Conservation (phyloP, 2,797 vertebrate genomes). For the Scyliorhinus canicula region DNA sequence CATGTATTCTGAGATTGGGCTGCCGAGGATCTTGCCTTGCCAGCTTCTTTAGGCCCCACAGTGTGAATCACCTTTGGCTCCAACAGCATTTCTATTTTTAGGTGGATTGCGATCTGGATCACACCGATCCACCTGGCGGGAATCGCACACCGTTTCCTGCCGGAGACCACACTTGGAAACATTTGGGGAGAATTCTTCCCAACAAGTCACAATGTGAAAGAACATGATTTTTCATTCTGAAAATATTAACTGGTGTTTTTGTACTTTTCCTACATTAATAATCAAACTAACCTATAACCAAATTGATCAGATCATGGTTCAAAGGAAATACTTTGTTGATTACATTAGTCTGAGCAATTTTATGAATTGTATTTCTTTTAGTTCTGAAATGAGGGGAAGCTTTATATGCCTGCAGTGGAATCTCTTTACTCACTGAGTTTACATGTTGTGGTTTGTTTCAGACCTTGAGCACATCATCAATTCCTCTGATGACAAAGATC, state of each 20-base stretch:
- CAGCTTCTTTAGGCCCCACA: no score
- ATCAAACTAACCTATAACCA: neutral
- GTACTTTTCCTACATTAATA: neutral
- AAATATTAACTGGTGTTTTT: neutral
- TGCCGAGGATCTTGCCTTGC: no score
- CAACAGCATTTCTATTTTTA: no score
- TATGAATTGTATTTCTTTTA: neutral
- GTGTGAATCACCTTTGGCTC: no score
- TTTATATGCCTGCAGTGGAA: neutral
- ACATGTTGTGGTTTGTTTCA: neutral
- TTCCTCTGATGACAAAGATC: conserved; percentile 11
- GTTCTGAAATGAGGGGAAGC: neutral
- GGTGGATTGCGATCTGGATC: no score
- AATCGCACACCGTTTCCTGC: no score
- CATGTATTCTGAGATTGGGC: no score
- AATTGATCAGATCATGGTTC: neutral
- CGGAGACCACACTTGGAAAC: no score
- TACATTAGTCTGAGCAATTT: neutral
- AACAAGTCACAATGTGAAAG: neutral
- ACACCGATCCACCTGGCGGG: no score
- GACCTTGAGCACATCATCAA: neutral
- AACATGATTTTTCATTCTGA: neutral
- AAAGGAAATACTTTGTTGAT: neutral
- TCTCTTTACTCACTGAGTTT: neutral
- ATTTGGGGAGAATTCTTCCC: no score